phyloP scores from a whole-genome alignment of 2,888 invertebrate genomes.

The Drosophila birchii region DNA sequence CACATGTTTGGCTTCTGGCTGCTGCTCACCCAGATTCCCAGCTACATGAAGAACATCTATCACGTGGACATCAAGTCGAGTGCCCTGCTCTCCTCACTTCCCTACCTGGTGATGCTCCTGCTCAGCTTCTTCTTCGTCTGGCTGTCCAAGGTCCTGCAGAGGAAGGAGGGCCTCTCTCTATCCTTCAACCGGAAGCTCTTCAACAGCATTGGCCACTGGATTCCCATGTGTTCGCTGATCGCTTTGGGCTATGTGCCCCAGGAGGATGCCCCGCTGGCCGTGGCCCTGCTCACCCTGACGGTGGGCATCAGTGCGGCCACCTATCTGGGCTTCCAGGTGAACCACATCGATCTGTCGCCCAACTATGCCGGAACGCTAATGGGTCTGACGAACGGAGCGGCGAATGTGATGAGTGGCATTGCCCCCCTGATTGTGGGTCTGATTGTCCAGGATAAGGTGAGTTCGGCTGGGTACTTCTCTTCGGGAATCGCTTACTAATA shows the following conservation, averaged over 20 bases:
- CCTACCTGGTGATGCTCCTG: slow-evolving; percentile 90
- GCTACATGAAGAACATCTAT: slow-evolving; percentile 91
- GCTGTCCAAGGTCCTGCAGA: slow-evolving; percentile 86
- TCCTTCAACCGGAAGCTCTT: slow-evolving; percentile 86
- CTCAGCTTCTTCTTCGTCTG: slow-evolving; percentile 90
- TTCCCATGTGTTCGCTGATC: slow-evolving; percentile 89
- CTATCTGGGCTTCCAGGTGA: slow-evolving; percentile 92
- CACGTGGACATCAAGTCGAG: slow-evolving; percentile 89
- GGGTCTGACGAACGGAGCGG: slow-evolving; percentile 92
- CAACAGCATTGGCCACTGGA: slow-evolving; percentile 88
- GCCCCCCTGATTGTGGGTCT: slow-evolving; percentile 90
- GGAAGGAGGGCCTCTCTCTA: slow-evolving; percentile 78
- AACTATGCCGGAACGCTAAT: slow-evolving; percentile 93
- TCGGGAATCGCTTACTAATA: neutral
- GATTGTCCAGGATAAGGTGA: slow-evolving; percentile 89
- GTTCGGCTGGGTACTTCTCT: slow-evolving; percentile 51
- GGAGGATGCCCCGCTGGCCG: slow-evolving; percentile 85
- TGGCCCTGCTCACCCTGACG: slow-evolving; percentile 89
- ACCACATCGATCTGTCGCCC: slow-evolving; percentile 93
- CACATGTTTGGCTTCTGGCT: slow-evolving; percentile 94
- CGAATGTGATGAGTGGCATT: slow-evolving; percentile 91
- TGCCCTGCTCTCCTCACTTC: slow-evolving; percentile 89
- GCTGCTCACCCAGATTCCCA: slow-evolving; percentile 91
- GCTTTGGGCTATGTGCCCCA: slow-evolving; percentile 86
- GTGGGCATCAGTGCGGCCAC: slow-evolving; percentile 91